Percentiles rank a stretch among this genome's conserved stretches.
Conservation (phyloP, 1,140 invertebrate species). For the Phenacoccus solenopsis region DNA sequence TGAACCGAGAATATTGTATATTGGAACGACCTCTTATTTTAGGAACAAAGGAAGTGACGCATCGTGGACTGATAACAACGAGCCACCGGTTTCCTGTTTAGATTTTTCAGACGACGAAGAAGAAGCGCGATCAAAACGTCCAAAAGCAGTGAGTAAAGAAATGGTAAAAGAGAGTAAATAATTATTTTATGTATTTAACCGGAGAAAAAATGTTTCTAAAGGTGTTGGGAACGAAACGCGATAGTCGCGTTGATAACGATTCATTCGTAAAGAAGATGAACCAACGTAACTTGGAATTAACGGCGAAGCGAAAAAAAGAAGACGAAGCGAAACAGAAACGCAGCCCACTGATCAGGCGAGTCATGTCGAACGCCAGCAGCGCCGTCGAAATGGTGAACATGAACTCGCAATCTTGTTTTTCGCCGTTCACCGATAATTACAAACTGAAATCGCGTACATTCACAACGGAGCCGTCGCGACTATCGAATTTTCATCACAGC, state of each 20-base stretch:
- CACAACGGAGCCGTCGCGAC: background rate
- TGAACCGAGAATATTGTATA: background rate
- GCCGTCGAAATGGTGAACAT: background rate
- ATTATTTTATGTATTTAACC: too few relatives aligned
- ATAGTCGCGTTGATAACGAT: background rate
- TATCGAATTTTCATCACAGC: background rate
- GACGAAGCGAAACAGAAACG: constrained; percentile 9
- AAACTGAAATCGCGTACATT: background rate
- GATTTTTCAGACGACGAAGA: constrained; percentile 86
- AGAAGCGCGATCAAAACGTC: constrained; percentile 36
- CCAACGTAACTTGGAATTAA: background rate
- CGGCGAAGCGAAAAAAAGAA: background rate
- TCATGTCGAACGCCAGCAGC: background rate
- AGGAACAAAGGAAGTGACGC: constrained; percentile 68
- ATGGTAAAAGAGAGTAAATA: too few relatives aligned
- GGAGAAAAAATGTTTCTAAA: too few relatives aligned
- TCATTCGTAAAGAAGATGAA: background rate
- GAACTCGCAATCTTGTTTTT: background rate
- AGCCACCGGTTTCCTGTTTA: constrained; percentile 52
- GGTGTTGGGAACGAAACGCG: background rate
- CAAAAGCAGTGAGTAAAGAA: background rate
- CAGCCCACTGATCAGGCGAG: background rate
- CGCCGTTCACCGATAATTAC: background rate
- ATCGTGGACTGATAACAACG: constrained; percentile 67
- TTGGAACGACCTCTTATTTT: constrained; percentile 27